A percentile compares a stretch with the other conserved stretches of the same genome.
Evolutionary conservation across 2,888 invertebrate species (phyloP).

Genomic region (Apodemia duryi): DNA sequence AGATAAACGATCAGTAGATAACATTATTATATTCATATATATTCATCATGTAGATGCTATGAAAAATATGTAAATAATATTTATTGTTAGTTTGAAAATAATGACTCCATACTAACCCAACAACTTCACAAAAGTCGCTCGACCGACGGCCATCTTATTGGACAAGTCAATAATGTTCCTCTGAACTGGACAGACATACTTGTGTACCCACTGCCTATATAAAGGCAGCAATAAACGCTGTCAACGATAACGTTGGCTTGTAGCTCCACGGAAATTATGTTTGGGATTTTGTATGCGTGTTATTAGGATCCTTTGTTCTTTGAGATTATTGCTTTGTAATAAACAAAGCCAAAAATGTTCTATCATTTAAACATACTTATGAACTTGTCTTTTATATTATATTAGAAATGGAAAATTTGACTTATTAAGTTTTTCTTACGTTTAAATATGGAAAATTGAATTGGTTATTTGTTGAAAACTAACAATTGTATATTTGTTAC

Average conservation of each 20-base stretch:
- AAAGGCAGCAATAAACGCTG: conserved; percentile 56
- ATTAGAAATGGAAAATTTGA: too few relatives aligned
- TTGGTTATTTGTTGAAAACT: too few relatives aligned
- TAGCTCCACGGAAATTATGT: conserved; percentile 32
- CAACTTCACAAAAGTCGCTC: conserved; percentile 58
- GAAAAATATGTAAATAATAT: too few relatives aligned
- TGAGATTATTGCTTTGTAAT: conserved; percentile 4
- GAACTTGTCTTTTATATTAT: too few relatives aligned
- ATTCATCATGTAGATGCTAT: too few relatives aligned
- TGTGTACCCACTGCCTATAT: conserved; percentile 39
- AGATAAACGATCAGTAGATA: too few relatives aligned
- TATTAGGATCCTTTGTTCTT: conserved; percentile 13
- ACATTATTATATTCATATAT: too few relatives aligned
- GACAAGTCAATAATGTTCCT: conserved; percentile 74
- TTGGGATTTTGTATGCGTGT: conserved; percentile 26
- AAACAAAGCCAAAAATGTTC: background rate
- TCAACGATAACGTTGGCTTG: conserved; percentile 65
- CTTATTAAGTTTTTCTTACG: too few relatives aligned
- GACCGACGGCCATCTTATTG: conserved; percentile 59
- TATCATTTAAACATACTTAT: too few relatives aligned
- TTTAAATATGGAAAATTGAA: too few relatives aligned
- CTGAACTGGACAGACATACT: conserved; percentile 50
- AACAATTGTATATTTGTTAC: too few relatives aligned
- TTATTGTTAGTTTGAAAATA: too few relatives aligned
- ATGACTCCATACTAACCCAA: conserved; percentile 36